phyloP scores from a whole-genome alignment of 2,797 vertebrate genomes.

The Halcyon chelicuti region DNA sequence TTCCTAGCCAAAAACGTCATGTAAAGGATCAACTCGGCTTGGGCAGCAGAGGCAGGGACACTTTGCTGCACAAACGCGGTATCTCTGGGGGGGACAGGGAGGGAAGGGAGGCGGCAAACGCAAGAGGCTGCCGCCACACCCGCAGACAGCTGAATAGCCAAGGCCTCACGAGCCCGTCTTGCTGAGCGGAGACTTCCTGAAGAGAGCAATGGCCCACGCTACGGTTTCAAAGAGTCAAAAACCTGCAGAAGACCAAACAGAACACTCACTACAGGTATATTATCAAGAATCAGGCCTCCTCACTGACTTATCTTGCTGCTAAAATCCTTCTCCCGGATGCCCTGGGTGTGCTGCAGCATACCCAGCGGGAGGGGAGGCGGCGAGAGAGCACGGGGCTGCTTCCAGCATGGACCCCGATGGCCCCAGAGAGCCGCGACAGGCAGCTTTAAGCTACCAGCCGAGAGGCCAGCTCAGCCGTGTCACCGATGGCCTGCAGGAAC shows the following conservation, averaged over 20 bases:
- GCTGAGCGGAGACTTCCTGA: neutral
- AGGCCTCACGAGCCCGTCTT: accelerated
- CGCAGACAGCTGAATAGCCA: no score
- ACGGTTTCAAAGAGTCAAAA: neutral
- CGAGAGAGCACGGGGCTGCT: accelerated
- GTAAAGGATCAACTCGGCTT: neutral
- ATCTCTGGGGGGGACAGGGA: accelerated
- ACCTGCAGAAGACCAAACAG: neutral
- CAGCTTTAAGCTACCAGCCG: accelerated
- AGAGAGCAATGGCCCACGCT: neutral
- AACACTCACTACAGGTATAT: accelerated
- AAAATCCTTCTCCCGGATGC: neutral
- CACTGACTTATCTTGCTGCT: neutral
- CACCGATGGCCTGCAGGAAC: accelerated
- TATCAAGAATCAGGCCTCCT: neutral
- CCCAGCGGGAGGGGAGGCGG: neutral
- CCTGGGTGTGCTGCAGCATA: no score
- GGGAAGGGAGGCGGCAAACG: no score
- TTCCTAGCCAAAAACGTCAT: neutral
- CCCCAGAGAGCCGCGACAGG: neutral
- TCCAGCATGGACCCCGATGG: accelerated
- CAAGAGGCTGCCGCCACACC: accelerated
- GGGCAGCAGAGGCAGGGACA: neutral
- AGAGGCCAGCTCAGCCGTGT: neutral
- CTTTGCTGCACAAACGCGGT: accelerated